Conservation (phyloP, 2,888 invertebrate genomes). For the Dryococelus australis region DNA sequence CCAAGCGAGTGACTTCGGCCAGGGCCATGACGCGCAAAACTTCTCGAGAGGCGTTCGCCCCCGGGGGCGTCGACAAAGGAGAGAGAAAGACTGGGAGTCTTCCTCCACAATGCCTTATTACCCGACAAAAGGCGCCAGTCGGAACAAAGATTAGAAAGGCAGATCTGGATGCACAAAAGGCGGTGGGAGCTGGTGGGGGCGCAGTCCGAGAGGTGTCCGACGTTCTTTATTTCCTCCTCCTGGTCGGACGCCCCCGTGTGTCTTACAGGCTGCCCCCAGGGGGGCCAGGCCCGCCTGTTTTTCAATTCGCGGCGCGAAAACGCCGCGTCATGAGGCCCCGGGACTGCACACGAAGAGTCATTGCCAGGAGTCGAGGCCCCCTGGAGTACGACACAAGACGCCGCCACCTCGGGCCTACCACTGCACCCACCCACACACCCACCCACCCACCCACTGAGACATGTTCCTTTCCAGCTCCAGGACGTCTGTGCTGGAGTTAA, state of each 20-base stretch:
- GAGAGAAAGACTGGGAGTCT: not conserved
- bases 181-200: not conserved
- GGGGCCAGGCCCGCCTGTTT: not conserved
- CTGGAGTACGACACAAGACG: not conserved
- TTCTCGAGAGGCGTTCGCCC: too few species aligned
- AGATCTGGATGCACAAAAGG: not conserved
- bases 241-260: not conserved
- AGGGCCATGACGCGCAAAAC: too few species aligned
- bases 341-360: not conserved
- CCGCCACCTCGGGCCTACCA: not conserved
- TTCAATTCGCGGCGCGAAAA: conserved; percentile 13
- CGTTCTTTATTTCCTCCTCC: not conserved
- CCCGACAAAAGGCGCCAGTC: too few species aligned
- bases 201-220: not conserved
- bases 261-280: not conserved
- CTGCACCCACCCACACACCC: too few species aligned
- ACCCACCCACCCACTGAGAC: too few species aligned
- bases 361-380: not conserved
- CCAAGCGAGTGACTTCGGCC: too few species aligned
- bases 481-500: too few species aligned
- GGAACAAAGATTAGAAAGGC: too few species aligned
- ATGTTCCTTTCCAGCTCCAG: too few species aligned
- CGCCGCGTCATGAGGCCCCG: not conserved
- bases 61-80: too few species aligned
- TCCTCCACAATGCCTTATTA: not conserved